These are phyloP conservation scores for Bucorvus abyssinicus DNA, from an alignment of 2,797 vertebrate species.

Conservation along the genomic window DNA sequence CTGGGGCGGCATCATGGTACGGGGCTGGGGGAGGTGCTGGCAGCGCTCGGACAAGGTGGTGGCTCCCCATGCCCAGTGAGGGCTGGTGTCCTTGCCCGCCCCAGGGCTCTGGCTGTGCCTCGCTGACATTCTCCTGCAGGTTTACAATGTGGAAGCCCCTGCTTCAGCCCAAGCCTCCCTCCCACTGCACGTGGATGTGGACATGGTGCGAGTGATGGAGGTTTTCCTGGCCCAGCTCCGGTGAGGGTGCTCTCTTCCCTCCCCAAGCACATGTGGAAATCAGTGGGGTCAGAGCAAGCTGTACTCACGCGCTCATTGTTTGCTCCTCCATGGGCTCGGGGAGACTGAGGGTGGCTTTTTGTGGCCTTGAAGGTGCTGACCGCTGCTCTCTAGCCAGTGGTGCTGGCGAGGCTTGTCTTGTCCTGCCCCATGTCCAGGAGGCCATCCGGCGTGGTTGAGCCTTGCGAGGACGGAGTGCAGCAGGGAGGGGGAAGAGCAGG, in stretches of 20 bases:
- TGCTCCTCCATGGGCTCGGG: rapidly evolving
- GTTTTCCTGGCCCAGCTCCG: slow-evolving; percentile 94
- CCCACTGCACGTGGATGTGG: slow-evolving; percentile 83
- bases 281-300: not conserved
- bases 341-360: not conserved
- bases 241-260: slow-evolving; percentile 69
- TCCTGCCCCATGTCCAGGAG: not conserved
- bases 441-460: not conserved
- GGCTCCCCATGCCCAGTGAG: rapidly evolving
- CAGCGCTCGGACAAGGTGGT: not conserved
- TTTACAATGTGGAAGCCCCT: slow-evolving; percentile 88
- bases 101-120: not conserved
- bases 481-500: not conserved
- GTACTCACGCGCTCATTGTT: not conserved
- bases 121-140: slow-evolving; percentile 34
- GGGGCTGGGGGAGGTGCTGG: not conserved
- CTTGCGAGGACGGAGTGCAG: not conserved
- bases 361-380: not conserved
- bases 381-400: not conserved
- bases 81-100: not conserved
- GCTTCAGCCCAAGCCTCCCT: slow-evolving; percentile 70
- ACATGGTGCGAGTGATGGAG: slow-evolving; percentile 92
- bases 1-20: slow-evolving; percentile 98
- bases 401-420: not conserved
- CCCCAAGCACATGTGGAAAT: not conserved